A percentile compares a stretch with the other conserved stretches of the same genome.
Evolutionary conservation across 2,888 invertebrate genomes (phyloP).

Genomic region (Harpagoxenus sublaevis): DNA sequence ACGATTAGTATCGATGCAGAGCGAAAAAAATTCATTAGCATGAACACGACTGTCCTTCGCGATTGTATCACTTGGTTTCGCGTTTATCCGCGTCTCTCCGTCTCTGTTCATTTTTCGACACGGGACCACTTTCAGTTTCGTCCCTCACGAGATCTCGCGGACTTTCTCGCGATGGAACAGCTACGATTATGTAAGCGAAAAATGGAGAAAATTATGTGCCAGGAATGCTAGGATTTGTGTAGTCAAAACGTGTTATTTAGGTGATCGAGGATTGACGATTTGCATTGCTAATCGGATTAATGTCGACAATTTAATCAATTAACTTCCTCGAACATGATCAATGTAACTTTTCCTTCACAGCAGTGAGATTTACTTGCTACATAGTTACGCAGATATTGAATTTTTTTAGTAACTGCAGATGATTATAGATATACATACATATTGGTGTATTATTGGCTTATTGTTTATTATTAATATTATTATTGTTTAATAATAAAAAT

Average conservation of each 20-base stretch:
- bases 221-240: not conserved
- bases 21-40: slow-evolving; percentile 46
- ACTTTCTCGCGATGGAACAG: slow-evolving; percentile 33
- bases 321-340: not conserved
- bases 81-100: not conserved
- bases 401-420: not conserved
- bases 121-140: slow-evolving; percentile 30
- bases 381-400: not conserved
- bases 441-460: not conserved
- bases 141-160: slow-evolving; percentile 9
- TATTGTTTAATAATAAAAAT: slow-evolving; percentile 1
- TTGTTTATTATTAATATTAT: not conserved
- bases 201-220: slow-evolving; percentile 15
- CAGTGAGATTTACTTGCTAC: not conserved
- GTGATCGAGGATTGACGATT: not conserved
- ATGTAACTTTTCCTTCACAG: slow-evolving; percentile 5
- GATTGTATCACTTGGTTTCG: slow-evolving; percentile 10
- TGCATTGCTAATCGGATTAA: slow-evolving; percentile 23
- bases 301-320: slow-evolving; percentile 10
- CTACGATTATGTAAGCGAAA: slow-evolving; percentile 24
- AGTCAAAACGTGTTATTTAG: not conserved
- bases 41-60: slow-evolving; percentile 41
- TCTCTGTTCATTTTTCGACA: slow-evolving; percentile 30
- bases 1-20: slow-evolving; percentile 33
- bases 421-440: not conserved